These are phyloP conservation scores for Trichosurus vulpecula DNA, from an alignment of 2,797 vertebrate genomes.

Conservation along the genomic window DNA sequence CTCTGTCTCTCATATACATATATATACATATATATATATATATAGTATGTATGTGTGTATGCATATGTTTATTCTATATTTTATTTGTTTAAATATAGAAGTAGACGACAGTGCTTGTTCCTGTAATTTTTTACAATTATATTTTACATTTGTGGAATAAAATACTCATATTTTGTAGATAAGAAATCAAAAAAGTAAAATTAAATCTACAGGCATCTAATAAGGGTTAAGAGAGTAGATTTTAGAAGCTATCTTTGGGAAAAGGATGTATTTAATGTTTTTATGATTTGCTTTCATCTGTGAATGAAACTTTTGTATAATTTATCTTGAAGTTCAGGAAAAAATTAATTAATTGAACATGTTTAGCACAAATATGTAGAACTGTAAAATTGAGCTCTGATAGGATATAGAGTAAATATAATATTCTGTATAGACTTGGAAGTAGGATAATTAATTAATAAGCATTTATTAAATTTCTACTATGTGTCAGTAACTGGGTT, in stretches of 20 bases:
- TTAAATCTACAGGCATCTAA: neutral
- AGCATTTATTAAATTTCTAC: neutral
- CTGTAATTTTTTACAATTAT: neutral
- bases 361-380: neutral
- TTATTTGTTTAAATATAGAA: neutral
- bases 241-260: neutral
- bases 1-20: neutral
- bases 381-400: neutral
- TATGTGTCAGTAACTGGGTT: neutral
- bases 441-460: neutral
- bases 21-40: too few species aligned
- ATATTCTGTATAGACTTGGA: neutral
- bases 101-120: neutral
- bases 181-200: neutral
- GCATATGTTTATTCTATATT: neutral
- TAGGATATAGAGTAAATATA: neutral
- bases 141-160: neutral
- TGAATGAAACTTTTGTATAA: neutral
- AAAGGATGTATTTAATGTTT: neutral
- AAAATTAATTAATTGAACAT: neutral
- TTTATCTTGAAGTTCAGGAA: neutral
- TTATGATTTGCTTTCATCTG: neutral
- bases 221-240: neutral
- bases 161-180: too few species aligned
- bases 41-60: too few species aligned